A percentile compares a stretch with the other conserved stretches of the same genome.
phyloP scores from a whole-genome alignment of 2,888 invertebrate species.

The Morpho achilles region DNA sequence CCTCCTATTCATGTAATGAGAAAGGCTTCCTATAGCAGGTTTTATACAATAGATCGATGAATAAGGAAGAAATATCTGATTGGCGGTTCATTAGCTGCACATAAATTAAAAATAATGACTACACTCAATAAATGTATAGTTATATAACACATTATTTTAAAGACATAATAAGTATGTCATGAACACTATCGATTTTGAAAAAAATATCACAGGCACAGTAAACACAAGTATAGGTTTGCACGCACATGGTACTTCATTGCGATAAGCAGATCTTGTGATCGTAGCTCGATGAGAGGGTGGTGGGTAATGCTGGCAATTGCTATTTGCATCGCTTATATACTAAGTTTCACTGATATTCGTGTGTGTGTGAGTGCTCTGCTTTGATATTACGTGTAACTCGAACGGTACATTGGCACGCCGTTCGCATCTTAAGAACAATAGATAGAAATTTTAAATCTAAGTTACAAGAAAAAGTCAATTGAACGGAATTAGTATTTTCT shows the following conservation, averaged over 20 bases:
- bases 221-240: constrained; percentile 36
- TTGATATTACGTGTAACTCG: constrained; percentile 57
- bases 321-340: constrained; percentile 78
- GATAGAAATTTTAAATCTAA: constrained; percentile 57
- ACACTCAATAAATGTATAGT: background rate
- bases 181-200: constrained; percentile 25
- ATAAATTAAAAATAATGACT: constrained; percentile 19
- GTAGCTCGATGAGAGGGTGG: constrained; percentile 63
- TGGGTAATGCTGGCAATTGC: constrained; percentile 65
- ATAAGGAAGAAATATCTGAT: constrained; percentile 44
- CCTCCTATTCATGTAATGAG: constrained; percentile 50
- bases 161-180: constrained; percentile 4
- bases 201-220: constrained; percentile 34
- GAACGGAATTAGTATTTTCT: constrained; percentile 20
- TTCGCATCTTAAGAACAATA: constrained; percentile 67
- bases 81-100: constrained; percentile 40
- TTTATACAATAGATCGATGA: constrained; percentile 29
- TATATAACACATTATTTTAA: constrained; percentile 1
- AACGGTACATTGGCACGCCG: constrained; percentile 59
- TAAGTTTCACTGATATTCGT: constrained; percentile 62
- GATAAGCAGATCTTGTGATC: constrained; percentile 41
- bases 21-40: constrained; percentile 49
- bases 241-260: constrained; percentile 73
- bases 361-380: constrained; percentile 60
- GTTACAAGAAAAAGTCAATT: constrained; percentile 25